phyloP scores from a whole-genome alignment of 2,888 invertebrate species.

The Drosophila fulvimacula region DNA sequence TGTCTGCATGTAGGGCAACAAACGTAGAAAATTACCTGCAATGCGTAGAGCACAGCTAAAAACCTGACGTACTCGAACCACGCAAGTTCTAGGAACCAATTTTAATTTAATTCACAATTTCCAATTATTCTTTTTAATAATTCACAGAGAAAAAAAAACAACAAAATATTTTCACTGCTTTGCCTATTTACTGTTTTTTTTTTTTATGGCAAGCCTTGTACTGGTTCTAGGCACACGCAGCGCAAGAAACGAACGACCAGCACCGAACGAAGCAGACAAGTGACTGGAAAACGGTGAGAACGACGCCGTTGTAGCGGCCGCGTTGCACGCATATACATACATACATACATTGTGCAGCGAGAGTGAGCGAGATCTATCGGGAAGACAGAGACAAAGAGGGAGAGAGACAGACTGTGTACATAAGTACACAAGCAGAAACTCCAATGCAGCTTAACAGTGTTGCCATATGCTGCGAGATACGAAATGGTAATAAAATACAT shows the following conservation, averaged over 20 bases:
- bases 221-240: constrained; percentile 25
- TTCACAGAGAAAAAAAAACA: constrained; percentile 30
- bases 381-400: constrained; percentile 9
- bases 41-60: constrained; percentile 26
- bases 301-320: constrained; percentile 46
- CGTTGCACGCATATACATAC: constrained; percentile 38
- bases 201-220: constrained; percentile 27
- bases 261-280: constrained; percentile 50
- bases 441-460: constrained; percentile 49
- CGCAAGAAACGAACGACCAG: constrained; percentile 37
- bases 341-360: constrained; percentile 35
- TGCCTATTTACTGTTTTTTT: constrained; percentile 20
- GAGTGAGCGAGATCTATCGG: constrained; percentile 21
- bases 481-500: constrained; percentile 25
- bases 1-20: constrained; percentile 27
- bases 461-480: constrained; percentile 42
- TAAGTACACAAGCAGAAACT: constrained; percentile 41
- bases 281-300: constrained; percentile 56
- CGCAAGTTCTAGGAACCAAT: constrained; percentile 8
- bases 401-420: constrained; percentile 16
- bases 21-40: constrained; percentile 35
- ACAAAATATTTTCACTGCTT: constrained; percentile 26
- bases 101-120: constrained; percentile 7
- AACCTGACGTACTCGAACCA: constrained; percentile 14
- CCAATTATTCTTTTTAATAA: background rate